Evolutionary conservation across 1,140 invertebrate species (phyloP), one percentile per base, ranked within the genome.

Genomic region (Eupristina koningsbergeri): DNA sequence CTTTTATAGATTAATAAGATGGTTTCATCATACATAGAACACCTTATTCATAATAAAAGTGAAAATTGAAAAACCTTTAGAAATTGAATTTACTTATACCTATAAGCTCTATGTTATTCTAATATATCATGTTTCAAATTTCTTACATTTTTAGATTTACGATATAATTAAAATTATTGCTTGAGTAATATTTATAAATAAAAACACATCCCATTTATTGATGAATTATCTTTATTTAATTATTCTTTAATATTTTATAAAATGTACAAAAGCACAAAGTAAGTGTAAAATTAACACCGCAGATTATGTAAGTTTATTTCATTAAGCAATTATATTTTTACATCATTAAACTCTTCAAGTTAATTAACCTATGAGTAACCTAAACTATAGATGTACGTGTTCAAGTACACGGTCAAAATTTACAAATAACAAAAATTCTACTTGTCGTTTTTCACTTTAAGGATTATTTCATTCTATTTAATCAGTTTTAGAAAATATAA

Each of bases 201-300:
- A 71, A 71, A 71, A 19, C 13, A 67, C 64, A 34, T 17, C 0
- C 9, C 9, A 26, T 7, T 45, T 73, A 73, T 80, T 22, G 31
- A 39, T 73, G 3, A 74, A 61, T 76, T 77, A 6, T 45, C 76
- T 84, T 84, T 84, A 84, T 84, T 80, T 39, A 61, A 50, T 76
- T 45, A 41, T 61, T 64, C n/a, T 34, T 84, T 80, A 71, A 79
- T 22, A 26, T 61, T 80, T 63, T 76, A 84, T 84, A 84, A 84
- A 84, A 84, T 84, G 77, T 84, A 84, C 83, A 84, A 84, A 84
- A 84, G 83, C 83, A 80, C 77, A 15, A 45, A 67, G 78, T 67
- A 64, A 75, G 77, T 79, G 77, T 53, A 74, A 74, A 80, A 75
- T 80, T 75, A 80, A 84, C 83, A 74, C 34, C 76, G 77, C 77